Conservation (phyloP, 2,113 vertebrate genomes). For the Trochalopteron elliotii region DNA sequence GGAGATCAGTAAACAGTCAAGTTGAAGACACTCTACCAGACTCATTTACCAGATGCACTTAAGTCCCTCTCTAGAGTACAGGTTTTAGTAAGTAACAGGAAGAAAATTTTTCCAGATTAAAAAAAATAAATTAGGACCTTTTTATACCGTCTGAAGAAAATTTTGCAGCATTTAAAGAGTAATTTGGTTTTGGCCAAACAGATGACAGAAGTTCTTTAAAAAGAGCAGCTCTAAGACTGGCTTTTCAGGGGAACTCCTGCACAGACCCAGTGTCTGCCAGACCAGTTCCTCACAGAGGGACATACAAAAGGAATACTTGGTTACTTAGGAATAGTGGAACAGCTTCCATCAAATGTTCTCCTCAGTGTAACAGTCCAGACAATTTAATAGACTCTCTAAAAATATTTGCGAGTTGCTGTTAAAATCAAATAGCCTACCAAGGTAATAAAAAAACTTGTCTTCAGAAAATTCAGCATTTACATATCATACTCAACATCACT, state of each 20-base stretch:
- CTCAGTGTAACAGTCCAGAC: not conserved
- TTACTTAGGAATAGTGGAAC: not conserved
- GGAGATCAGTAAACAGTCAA: not conserved
- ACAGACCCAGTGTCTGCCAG: not conserved
- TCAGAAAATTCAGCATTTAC: not conserved
- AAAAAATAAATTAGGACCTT: not conserved
- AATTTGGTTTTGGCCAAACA: not conserved
- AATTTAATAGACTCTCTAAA: not conserved
- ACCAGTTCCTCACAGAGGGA: not conserved
- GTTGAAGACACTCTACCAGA: not conserved
- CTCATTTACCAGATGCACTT: not conserved
- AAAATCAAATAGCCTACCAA: not conserved
- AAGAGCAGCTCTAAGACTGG: not conserved
- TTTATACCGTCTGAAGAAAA: not conserved
- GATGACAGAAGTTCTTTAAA: not conserved
- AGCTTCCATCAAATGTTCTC: not conserved
- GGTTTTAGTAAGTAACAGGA: not conserved
- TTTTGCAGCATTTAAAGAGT: not conserved
- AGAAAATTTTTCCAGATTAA: not conserved
- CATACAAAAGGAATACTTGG: not conserved
- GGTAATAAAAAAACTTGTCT: not conserved
- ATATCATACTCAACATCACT: not conserved
- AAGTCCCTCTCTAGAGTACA: not conserved
- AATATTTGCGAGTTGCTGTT: not conserved
- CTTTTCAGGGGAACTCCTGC: not conserved